Percentiles rank a stretch among this genome's conserved stretches.
Evolutionary conservation across 2,888 invertebrate species (phyloP).

Genomic region (Allygus modestus): DNA sequence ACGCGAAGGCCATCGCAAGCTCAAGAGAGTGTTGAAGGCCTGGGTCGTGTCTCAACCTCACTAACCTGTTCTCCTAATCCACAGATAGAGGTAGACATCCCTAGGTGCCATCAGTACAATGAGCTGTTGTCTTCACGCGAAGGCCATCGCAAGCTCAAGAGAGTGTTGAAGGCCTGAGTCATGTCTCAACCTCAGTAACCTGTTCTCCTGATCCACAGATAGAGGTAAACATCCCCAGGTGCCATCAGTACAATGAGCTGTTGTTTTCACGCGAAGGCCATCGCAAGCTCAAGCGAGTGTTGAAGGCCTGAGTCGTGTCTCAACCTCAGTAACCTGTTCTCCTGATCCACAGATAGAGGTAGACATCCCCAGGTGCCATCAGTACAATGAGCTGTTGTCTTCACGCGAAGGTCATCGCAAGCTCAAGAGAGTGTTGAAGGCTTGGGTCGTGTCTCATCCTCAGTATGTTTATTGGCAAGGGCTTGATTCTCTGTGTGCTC

Average conservation of each 20-base stretch:
- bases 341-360: slow-evolving; percentile 89
- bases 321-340: no score
- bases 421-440: slow-evolving; percentile 94
- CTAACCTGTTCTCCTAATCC: no score
- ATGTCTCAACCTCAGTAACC: no score
- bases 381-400: slow-evolving; percentile 97
- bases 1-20: no score
- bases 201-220: slow-evolving; percentile 82
- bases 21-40: no score
- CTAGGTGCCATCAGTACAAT: no score
- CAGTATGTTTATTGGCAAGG: slow-evolving; percentile 99
- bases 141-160: no score
- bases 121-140: no score
- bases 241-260: slow-evolving; percentile 99
- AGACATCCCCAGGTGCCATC: slow-evolving; percentile 99
- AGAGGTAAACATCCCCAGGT: slow-evolving; percentile 99
- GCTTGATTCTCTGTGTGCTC: slow-evolving; percentile 97
- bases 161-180: no score
- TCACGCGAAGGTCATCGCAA: slow-evolving; percentile 95
- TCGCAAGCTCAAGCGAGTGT: slow-evolving; percentile 93
- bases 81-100: no score
- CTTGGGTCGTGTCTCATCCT: slow-evolving; percentile 96
- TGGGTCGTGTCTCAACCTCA: no score
- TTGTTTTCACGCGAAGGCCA: slow-evolving; percentile 95
- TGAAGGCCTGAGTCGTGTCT: slow-evolving; percentile 99